A percentile compares a stretch with the other conserved stretches of the same genome.
Evolutionary conservation across 2,113 vertebrate species (phyloP).

Genomic region (Ciconia boyciana): DNA sequence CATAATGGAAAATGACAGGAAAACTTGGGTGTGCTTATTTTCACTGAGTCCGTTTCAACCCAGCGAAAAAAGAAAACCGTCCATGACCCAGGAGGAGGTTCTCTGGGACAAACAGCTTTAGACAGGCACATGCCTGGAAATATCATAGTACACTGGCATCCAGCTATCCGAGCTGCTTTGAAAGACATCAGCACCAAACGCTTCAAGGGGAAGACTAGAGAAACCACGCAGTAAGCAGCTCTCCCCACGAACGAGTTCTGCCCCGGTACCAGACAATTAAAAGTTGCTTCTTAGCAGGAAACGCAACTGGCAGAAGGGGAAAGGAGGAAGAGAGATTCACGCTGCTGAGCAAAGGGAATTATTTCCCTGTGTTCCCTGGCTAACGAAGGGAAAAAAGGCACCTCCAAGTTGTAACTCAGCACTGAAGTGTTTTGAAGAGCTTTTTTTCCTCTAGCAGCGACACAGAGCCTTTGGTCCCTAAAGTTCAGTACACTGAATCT

Average conservation of each 20-base stretch:
- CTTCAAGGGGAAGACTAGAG: neutral
- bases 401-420: neutral
- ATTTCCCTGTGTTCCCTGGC: neutral
- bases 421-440: neutral
- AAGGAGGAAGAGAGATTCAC: neutral
- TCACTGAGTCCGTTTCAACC: neutral
- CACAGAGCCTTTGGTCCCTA: neutral
- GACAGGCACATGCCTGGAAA: neutral
- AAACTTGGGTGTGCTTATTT: neutral
- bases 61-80: rapidly evolving
- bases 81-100: neutral
- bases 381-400: neutral
- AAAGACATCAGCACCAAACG: neutral
- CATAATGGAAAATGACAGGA: neutral
- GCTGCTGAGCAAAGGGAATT: constrained; percentile 15
- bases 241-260: neutral
- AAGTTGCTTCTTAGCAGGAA: constrained; percentile 6
- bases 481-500: neutral
- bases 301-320: neutral
- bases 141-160: neutral
- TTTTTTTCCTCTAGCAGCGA: neutral
- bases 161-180: neutral
- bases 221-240: neutral
- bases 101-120: neutral
- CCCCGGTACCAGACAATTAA: neutral